phyloP scores from a whole-genome alignment of 2,888 invertebrate species.

The Thera obeliscata region DNA sequence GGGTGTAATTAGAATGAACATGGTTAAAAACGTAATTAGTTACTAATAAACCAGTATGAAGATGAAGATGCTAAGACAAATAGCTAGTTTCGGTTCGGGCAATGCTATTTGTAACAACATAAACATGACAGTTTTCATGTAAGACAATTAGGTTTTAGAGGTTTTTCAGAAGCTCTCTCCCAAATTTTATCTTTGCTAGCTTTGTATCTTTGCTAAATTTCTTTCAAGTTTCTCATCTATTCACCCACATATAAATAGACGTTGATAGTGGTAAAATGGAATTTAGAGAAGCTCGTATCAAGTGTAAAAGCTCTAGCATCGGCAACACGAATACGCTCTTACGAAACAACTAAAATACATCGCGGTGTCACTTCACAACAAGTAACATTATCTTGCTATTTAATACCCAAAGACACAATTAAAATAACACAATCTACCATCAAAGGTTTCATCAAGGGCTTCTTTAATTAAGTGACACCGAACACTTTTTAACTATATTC shows the following conservation, averaged over 20 bases:
- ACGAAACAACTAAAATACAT: slow-evolving; percentile 14
- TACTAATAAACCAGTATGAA: no score
- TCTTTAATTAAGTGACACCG: slow-evolving; percentile 76
- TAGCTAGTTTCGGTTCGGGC: no score
- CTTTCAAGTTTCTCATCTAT: no score
- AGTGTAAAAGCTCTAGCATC: slow-evolving; percentile 3
- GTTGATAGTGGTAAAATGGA: not conserved
- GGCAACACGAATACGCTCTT: slow-evolving; percentile 13
- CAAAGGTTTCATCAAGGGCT: slow-evolving; percentile 73
- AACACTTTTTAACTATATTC: slow-evolving; percentile 55
- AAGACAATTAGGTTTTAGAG: no score
- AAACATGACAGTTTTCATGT: no score
- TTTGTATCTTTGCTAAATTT: no score
- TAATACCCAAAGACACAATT: slow-evolving; percentile 34
- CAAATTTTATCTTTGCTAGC: no score
- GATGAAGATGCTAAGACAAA: no score
- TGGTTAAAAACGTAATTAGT: not conserved
- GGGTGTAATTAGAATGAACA: not conserved
- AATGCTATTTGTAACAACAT: no score
- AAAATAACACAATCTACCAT: slow-evolving; percentile 45
- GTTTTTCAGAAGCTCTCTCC: no score
- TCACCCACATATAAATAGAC: no score
- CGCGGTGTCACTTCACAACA: slow-evolving; percentile 24
- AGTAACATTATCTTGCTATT: slow-evolving; percentile 25
- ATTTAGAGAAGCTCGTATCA: slow-evolving; percentile 7